phyloP scores from a whole-genome alignment of 2,113 vertebrate genomes.

The Tupaia chinensis region DNA sequence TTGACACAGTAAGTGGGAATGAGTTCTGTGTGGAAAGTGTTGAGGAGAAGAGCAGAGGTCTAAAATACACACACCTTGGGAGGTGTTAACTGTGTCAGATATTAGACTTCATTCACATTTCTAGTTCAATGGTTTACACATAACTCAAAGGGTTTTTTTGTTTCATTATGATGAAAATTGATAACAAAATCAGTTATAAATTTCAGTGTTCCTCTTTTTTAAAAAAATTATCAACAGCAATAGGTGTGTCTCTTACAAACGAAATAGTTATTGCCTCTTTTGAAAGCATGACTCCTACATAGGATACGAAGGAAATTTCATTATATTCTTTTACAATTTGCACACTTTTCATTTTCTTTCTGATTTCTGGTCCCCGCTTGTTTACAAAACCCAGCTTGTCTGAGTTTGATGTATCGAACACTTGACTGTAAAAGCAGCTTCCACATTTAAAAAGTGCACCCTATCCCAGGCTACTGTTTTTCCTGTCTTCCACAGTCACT shows the following conservation, averaged over 20 bases:
- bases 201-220: too few species aligned
- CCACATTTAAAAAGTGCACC: background rate
- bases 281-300: background rate
- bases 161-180: background rate
- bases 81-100: background rate
- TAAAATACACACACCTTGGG: background rate
- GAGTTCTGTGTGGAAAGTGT: background rate
- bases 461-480: background rate
- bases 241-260: background rate
- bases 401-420: background rate
- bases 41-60: background rate
- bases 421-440: slow-evolving; percentile 2
- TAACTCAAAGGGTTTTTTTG: background rate
- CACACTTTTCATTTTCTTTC: background rate
- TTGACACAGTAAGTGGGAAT: background rate
- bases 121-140: background rate
- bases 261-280: background rate
- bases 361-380: background rate
- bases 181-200: background rate
- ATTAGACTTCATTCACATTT: background rate
- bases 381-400: slow-evolving; percentile 3
- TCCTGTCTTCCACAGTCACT: background rate
- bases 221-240: background rate
- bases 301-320: background rate
- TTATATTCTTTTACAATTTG: background rate